phyloP scores from a whole-genome alignment of 2,888 invertebrate species.

The Synanthedon myopaeformis region DNA sequence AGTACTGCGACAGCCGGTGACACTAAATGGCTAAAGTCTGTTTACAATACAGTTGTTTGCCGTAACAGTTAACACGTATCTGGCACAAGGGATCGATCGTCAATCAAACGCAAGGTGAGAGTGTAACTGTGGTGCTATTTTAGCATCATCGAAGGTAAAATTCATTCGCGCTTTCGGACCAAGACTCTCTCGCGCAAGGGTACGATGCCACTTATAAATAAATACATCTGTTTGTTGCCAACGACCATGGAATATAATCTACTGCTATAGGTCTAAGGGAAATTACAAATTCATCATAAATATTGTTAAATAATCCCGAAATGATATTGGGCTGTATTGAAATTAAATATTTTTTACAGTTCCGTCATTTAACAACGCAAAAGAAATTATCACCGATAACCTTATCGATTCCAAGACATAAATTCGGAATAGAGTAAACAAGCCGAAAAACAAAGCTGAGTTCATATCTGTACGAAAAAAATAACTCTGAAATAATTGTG shows the following conservation, averaged over 20 bases:
- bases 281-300: background rate
- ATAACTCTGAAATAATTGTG: constrained; percentile 20
- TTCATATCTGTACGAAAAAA: constrained; percentile 15
- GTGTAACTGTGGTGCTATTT: constrained; percentile 65
- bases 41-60: constrained; percentile 29
- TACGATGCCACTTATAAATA: constrained; percentile 63
- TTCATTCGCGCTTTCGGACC: constrained; percentile 66
- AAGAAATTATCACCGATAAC: constrained; percentile 48
- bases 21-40: background rate
- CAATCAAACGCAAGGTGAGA: constrained; percentile 71
- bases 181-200: constrained; percentile 63
- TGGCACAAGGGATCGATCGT: constrained; percentile 70
- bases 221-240: constrained; percentile 55
- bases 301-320: background rate
- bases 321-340: constrained; percentile 32
- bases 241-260: constrained; percentile 11
- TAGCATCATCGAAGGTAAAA: constrained; percentile 69
- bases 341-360: constrained; percentile 40
- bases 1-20: background rate
- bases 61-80: constrained; percentile 58
- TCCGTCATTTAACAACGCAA: constrained; percentile 48
- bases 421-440: constrained; percentile 21
- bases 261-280: background rate
- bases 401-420: constrained; percentile 28
- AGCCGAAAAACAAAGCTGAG: constrained; percentile 12